Conservation (phyloP, 2,113 vertebrate genomes). For the Brachypodius melanocephalos region DNA sequence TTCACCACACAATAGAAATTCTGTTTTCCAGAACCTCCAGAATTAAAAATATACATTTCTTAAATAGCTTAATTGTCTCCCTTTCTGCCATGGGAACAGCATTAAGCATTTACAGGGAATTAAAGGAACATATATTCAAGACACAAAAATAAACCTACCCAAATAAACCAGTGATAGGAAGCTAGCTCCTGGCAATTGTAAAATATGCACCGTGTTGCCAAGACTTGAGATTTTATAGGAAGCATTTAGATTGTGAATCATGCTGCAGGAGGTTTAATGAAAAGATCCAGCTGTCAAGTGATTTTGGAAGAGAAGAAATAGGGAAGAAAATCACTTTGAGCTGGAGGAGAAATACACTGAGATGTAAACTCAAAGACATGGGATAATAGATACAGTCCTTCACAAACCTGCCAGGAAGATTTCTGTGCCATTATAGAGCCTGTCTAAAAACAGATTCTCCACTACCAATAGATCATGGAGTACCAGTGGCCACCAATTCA, state of each 20-base stretch:
- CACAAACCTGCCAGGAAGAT: not conserved
- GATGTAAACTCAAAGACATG: not conserved
- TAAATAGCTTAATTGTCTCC: not conserved
- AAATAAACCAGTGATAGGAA: slow-evolving; percentile 28
- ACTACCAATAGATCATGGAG: not conserved
- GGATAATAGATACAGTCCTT: not conserved
- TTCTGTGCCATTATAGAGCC: not conserved
- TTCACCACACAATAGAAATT: not conserved
- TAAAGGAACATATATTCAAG: slow-evolving; percentile 15
- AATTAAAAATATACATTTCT: not conserved
- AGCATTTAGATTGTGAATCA: slow-evolving; percentile 31
- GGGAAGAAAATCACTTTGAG: not conserved
- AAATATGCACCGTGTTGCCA: not conserved
- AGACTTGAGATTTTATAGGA: slow-evolving; percentile 17
- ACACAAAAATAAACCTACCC: slow-evolving; percentile 21
- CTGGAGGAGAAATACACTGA: not conserved
- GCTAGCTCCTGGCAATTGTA: slow-evolving; percentile 2
- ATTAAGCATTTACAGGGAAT: slow-evolving; percentile 12
- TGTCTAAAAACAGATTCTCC: not conserved
- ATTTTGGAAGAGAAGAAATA: not conserved
- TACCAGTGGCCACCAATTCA: not conserved
- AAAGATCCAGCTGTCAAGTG: slow-evolving; percentile 41
- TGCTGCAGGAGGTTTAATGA: not conserved
- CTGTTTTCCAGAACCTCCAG: not conserved
- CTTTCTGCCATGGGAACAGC: not conserved